Base-by-base conservation (phyloP, 2,797 vertebrate genomes). In the Hybognathus amarus region DNA sequence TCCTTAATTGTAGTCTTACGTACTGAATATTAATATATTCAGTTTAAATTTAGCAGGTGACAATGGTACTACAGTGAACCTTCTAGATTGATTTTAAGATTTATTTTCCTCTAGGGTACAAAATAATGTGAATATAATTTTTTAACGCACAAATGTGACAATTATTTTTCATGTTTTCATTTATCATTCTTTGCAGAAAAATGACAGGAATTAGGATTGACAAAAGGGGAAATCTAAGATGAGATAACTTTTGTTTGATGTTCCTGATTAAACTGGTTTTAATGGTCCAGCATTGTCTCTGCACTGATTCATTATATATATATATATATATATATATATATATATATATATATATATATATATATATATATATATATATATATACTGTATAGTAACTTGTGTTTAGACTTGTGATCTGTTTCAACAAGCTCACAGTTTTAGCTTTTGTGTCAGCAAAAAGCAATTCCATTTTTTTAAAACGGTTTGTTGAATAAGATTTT, bases 211-310 rank as follows among this genome's bases (percentile, higher is more conserved):
- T 27, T 79, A 17, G 30, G 17, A 20, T 61, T 71, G 52, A 45
- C n/a, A 17, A 4, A 63, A 22, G 38, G 38, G 0, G 27, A 40
- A 52, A 66, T 20, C 15, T 24, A 82, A 74, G 1, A 64, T 75
- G 1, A 47, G 6, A 81, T 38, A n/a, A 52, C 59, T 67, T 82
- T 38, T 40, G n/a, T 66, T 54, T 50, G 20, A 59, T 75, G 33
- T 82, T 82, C 24, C 66, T 73, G 27, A 87, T 80, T 85, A 83
- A 79, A 82, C 22, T 40, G 13, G 45, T 63, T 77, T 82, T 36
- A 77, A 17, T 47, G 8, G 54, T 77, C 67, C 69, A 69, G 45
- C 71, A 69, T 63, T 69, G 30, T 42, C 54, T n/a, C 42, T 22
- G 4, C 54, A n/a, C 13, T 27, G 4, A 38, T 63, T 69, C 10